Evolutionary conservation across 1,140 invertebrate species (phyloP).

Genomic region (Eriocheir sinensis): DNA sequence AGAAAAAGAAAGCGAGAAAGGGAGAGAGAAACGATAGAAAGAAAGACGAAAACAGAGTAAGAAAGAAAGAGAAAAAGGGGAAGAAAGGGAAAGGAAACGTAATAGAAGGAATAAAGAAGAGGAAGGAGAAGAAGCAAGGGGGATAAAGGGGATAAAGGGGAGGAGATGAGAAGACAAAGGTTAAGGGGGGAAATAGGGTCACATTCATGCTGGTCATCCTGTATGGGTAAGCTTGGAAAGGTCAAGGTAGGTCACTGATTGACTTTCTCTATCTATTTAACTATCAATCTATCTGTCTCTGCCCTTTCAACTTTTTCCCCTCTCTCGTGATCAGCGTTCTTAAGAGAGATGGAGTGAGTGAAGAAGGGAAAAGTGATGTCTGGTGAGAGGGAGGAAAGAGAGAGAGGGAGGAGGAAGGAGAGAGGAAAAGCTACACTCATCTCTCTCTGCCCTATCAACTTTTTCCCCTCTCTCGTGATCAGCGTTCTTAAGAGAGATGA

Average conservation of each 20-base stretch:
- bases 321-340: background rate
- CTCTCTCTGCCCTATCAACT: too few species aligned
- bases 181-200: too few species aligned
- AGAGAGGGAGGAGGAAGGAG: background rate
- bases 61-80: background rate
- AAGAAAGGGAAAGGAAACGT: background rate
- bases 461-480: too few species aligned
- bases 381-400: background rate
- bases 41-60: too few species aligned
- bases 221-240: background rate
- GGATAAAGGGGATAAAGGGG: background rate
- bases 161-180: too few species aligned
- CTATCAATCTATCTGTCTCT: background rate
- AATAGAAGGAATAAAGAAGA: too few species aligned
- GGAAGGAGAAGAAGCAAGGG: background rate
- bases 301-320: background rate
- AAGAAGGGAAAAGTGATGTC: too few species aligned
- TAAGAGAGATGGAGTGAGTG: background rate
- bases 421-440: too few species aligned
- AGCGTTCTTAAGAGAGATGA: too few species aligned
- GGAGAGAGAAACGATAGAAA: too few species aligned
- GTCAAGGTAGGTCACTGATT: background rate
- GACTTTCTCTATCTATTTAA: background rate
- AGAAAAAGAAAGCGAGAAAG: too few species aligned
- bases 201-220: background rate